Percentiles rank a stretch among this genome's conserved stretches.
These are phyloP conservation scores for Thalassarche chlororhynchos DNA, from an alignment of 2,113 vertebrate species.

Conservation along the genomic window DNA sequence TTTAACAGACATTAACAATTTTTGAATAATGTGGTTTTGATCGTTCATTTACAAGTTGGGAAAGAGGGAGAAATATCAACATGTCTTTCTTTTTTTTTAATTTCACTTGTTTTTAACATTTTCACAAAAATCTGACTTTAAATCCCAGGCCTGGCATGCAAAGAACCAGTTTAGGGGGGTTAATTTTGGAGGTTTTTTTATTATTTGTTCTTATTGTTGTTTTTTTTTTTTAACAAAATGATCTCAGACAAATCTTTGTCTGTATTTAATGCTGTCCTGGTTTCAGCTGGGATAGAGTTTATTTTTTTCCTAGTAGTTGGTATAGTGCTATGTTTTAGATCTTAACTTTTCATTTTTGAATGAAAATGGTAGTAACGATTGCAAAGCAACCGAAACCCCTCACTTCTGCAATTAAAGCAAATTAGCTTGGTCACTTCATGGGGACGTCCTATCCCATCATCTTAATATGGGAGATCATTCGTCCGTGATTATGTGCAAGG, in stretches of 20 bases:
- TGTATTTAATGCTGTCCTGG: neutral
- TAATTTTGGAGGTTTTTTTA: neutral
- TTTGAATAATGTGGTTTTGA: neutral
- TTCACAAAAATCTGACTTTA: neutral
- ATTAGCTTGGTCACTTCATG: neutral
- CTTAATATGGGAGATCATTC: neutral
- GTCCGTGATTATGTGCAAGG: neutral
- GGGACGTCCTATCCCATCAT: neutral
- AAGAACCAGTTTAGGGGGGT: neutral
- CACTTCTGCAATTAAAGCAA: neutral
- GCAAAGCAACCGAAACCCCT: neutral
- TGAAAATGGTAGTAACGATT: neutral
- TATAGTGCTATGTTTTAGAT: neutral
- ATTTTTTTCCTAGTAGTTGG: too few relatives aligned
- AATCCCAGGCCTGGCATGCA: neutral
- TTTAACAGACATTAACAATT: neutral
- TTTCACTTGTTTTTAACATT: neutral
- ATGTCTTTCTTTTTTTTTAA: neutral
- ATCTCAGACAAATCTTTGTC: neutral
- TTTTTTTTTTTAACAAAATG: neutral
- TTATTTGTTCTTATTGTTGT: neutral
- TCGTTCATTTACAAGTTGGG: neutral
- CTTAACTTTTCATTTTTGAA: neutral
- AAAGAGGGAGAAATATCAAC: neutral
- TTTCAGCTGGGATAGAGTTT: too few relatives aligned